A percentile compares a stretch with the other conserved stretches of the same genome.
Conservation (phyloP, 2,888 invertebrate species). For the Panorpa germanica region DNA sequence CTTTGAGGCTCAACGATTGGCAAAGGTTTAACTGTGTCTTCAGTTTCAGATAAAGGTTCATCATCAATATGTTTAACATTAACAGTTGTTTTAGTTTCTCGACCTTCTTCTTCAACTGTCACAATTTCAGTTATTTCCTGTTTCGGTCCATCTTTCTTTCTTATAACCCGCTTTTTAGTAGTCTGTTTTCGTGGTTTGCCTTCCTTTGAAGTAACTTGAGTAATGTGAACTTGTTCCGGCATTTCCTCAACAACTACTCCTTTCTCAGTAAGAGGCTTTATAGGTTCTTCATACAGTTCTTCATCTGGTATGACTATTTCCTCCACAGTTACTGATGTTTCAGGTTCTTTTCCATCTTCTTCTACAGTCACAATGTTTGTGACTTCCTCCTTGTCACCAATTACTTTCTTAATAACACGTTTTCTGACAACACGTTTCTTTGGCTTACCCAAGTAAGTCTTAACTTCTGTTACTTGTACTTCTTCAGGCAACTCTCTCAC, state of each 20-base stretch:
- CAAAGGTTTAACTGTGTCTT: constrained; percentile 11
- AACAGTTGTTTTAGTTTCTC: constrained; percentile 18
- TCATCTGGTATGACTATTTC: constrained; percentile 12
- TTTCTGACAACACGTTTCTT: constrained; percentile 17
- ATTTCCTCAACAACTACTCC: constrained; percentile 16
- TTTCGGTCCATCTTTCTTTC: constrained; percentile 19
- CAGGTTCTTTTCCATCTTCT: constrained; percentile 25
- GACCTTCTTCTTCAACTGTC: constrained; percentile 19
- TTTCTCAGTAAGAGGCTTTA: constrained; percentile 17
- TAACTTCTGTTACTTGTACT: constrained; percentile 17
- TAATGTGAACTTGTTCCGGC: constrained; percentile 20
- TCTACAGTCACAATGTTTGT: constrained; percentile 22
- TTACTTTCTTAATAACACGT: constrained; percentile 13
- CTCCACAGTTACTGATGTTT: constrained; percentile 19
- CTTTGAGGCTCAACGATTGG: constrained; percentile 16
- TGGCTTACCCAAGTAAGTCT: constrained; percentile 17
- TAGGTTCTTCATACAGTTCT: constrained; percentile 15
- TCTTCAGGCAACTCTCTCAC: constrained; percentile 12
- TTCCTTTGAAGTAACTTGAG: constrained; percentile 24
- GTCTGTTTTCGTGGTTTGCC: constrained; percentile 21
- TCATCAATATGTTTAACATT: too few species aligned
- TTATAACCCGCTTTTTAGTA: constrained; percentile 22
- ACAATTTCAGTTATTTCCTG: constrained; percentile 23
- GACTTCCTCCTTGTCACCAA: constrained; percentile 21
- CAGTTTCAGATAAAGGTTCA: too few species aligned